phyloP scores from a whole-genome alignment of 2,797 vertebrate species.

The Hemibagrus guttatus region DNA sequence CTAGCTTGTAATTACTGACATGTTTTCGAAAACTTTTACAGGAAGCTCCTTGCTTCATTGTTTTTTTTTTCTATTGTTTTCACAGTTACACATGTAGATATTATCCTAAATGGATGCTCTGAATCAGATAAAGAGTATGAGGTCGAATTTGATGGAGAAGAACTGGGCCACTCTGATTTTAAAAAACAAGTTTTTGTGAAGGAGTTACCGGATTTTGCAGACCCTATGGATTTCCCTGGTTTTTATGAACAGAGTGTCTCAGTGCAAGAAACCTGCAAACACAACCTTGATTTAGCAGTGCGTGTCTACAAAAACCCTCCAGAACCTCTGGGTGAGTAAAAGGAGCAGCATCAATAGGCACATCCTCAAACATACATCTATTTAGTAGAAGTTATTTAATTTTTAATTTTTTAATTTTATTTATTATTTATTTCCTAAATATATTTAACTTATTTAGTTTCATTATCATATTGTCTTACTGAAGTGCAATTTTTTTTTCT shows the following conservation, averaged over 20 bases:
- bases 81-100: not conserved
- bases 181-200: not conserved
- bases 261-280: not conserved
- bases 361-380: too few species aligned
- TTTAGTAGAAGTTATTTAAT: too few species aligned
- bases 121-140: not conserved
- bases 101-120: not conserved
- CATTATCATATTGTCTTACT: too few species aligned
- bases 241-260: not conserved
- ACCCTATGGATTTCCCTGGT: not conserved
- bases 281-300: not conserved
- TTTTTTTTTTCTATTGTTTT: not conserved
- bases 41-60: not conserved
- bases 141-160: not conserved
- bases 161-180: not conserved
- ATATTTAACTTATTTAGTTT: too few species aligned
- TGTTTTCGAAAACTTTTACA: not conserved
- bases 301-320: not conserved
- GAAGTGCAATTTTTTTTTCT: too few species aligned
- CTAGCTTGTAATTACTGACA: not conserved
- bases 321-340: slow-evolving; percentile 16
- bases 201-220: not conserved
- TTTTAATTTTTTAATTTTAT: too few species aligned
- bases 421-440: too few species aligned
- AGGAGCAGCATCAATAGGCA: not conserved